phyloP scores from a whole-genome alignment of 2,888 invertebrate genomes.

The Amitus sp. region DNA sequence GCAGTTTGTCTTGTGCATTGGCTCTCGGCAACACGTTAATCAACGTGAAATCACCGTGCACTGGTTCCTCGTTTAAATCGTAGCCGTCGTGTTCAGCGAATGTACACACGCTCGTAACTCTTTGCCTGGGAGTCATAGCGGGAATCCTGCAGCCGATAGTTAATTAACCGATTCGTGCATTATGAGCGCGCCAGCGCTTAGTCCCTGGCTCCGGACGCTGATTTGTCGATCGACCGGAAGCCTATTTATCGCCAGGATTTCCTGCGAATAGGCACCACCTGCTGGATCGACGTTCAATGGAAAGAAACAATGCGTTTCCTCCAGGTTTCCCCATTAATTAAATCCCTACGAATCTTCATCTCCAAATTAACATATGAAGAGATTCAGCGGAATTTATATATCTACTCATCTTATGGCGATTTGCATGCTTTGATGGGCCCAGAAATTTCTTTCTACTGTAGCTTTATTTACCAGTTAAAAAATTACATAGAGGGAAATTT shows the following conservation, averaged over 20 bases:
- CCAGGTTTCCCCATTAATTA: conserved; percentile 27
- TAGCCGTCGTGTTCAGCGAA: conserved; percentile 41
- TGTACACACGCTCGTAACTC: conserved; percentile 41
- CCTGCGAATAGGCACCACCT: conserved; percentile 37
- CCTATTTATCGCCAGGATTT: conserved; percentile 41
- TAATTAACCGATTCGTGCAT: conserved; percentile 48
- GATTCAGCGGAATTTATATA: too few species aligned
- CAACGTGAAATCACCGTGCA: conserved; percentile 48
- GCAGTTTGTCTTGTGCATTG: conserved; percentile 27
- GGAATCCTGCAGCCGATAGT: conserved; percentile 54
- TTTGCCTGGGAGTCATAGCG: conserved; percentile 41
- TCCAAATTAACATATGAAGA: conserved; percentile 32
- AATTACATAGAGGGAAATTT: too few species aligned
- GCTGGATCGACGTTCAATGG: conserved; percentile 23
- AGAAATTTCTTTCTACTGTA: too few species aligned
- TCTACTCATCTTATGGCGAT: too few species aligned
- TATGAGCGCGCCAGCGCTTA: conserved; percentile 14
- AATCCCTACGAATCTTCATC: background rate
- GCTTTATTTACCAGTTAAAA: too few species aligned
- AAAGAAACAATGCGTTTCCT: conserved; percentile 36
- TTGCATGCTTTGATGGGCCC: too few species aligned
- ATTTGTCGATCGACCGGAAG: conserved; percentile 40
- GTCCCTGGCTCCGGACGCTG: conserved; percentile 18
- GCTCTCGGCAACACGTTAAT: conserved; percentile 53
- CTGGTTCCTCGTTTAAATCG: conserved; percentile 55